Evolutionary conservation across 2,113 vertebrate genomes (phyloP), one percentile per base, ranked within the genome.

Genomic region (Pygoscelis antarcticus): DNA sequence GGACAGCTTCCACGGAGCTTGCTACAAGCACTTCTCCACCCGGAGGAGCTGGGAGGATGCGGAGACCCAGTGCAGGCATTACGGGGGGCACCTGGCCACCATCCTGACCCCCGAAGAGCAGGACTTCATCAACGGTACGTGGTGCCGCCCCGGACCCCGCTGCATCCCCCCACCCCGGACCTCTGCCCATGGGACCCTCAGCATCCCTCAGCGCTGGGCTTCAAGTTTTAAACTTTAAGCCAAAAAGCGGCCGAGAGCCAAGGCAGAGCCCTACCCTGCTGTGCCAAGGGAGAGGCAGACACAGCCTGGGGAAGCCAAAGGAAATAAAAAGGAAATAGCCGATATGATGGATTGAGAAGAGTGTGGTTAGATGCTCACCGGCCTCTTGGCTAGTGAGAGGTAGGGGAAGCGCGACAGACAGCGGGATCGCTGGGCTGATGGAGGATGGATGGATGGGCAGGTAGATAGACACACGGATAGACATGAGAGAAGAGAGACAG

Each of bases 41-140:
- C 98, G 99, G 51, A 98, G 99, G 95, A 99, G 98, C 96, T 99
- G 99, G 99, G 99, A 99, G 95, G 99, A 99, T 0, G 99, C 99
- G 0, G 99, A 99, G 97, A 98, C 95, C 40, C 98, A 99, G 96
- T 99, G 99, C 79, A 97, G 99, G 42, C 71, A 97, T 69, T 91
- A 97, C 0, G 99, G 99, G 0, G 99, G 98, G 3, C 99, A 99
- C 92, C 98, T 99, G 30, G 98, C 99, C n/a, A 99, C 99, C 44
- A 98, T 99, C 94, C 98, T 99, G 98, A 99, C 98, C 23, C 99
- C 99, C 0, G 99, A 99, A 65, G 99, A 99, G 77, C 99, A 99
- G 97, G 76, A 98, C 79, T 99, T 99, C 98, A 96, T 99, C 96
- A 99, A 99, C 4, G 98, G 99, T 99, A 98, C 1, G 98, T 90